These are phyloP conservation scores for Cotesia chilonis DNA, from an alignment of 1,140 invertebrate species.

Conservation along the genomic window DNA sequence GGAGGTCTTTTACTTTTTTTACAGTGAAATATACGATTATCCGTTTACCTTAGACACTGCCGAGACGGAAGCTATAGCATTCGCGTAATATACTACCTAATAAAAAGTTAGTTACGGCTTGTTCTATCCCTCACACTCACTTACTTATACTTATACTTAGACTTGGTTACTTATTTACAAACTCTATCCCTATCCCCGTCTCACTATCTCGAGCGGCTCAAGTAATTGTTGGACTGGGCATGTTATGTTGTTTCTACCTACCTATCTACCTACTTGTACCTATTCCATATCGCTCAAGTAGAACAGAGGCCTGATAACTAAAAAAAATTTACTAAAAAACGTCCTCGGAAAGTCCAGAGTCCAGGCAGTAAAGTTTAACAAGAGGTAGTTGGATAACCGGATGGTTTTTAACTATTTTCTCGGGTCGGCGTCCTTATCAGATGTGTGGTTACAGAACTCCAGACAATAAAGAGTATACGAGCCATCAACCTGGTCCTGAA, in stretches of 20 bases:
- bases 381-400: conserved; percentile 20
- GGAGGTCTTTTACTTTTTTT: conserved; percentile 50
- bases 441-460: conserved; percentile 54
- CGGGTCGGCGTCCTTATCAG: conserved; percentile 52
- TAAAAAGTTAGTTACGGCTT: conserved; percentile 63
- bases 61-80: conserved; percentile 61
- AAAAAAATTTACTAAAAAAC: conserved; percentile 1
- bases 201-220: conserved; percentile 16
- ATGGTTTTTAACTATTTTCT: conserved; percentile 58
- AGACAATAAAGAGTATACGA: conserved; percentile 61
- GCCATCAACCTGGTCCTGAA: conserved; percentile 63
- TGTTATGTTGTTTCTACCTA: not conserved
- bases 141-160: not conserved
- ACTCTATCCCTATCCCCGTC: not conserved
- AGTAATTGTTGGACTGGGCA: conserved; percentile 30
- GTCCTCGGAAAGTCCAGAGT: conserved; percentile 1
- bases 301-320: conserved; percentile 9
- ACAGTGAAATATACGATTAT: conserved; percentile 62
- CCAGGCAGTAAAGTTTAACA: conserved; percentile 38
- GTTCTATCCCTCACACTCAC: conserved; percentile 29
- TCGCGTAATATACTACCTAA: conserved; percentile 60
- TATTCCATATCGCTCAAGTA: too few relatives aligned
- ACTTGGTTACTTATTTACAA: not conserved
- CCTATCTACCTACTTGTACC: not conserved
- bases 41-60: conserved; percentile 59